Conservation (phyloP, 2,797 vertebrate species). For the Aplochiton taeniatus region DNA sequence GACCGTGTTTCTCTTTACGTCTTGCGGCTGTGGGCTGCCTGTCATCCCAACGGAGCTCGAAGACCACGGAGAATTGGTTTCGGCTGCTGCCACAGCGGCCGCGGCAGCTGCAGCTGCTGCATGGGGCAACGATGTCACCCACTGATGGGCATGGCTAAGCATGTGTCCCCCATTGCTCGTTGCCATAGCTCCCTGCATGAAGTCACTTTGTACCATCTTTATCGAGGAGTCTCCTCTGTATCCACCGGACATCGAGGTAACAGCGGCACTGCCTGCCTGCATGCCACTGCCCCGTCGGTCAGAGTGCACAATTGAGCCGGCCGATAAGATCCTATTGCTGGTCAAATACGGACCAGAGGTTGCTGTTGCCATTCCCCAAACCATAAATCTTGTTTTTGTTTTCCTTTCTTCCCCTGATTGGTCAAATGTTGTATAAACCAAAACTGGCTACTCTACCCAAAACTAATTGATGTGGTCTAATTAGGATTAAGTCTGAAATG, state of each 20-base stretch:
- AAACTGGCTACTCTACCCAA: too few relatives aligned
- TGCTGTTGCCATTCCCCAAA: conserved; percentile 89
- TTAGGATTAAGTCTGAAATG: too few relatives aligned
- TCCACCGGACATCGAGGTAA: conserved; percentile 85
- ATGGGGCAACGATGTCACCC: conserved; percentile 93
- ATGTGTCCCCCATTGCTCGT: conserved; percentile 94
- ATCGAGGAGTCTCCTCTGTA: conserved; percentile 91
- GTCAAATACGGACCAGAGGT: conserved; percentile 92
- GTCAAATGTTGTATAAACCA: conserved; percentile 4
- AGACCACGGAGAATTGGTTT: conserved; percentile 89
- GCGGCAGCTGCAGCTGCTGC: conserved; percentile 90
- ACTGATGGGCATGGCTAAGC: conserved; percentile 96
- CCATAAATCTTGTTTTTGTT: conserved; percentile 55
- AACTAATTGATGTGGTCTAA: too few relatives aligned
- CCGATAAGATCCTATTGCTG: conserved; percentile 87
- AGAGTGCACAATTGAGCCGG: conserved; percentile 87
- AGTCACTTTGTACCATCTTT: conserved; percentile 97
- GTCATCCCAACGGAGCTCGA: conserved; percentile 84
- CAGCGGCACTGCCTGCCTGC: conserved; percentile 87
- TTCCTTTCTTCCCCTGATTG: conserved; percentile 43
- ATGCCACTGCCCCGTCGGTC: conserved; percentile 87
- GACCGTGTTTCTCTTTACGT: conserved; percentile 84
- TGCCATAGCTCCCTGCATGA: conserved; percentile 95
- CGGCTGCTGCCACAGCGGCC: conserved; percentile 83
- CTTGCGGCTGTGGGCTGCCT: conserved; percentile 82